phyloP scores from a whole-genome alignment of 2,113 vertebrate genomes.

The Diphyllodes magnificus region DNA sequence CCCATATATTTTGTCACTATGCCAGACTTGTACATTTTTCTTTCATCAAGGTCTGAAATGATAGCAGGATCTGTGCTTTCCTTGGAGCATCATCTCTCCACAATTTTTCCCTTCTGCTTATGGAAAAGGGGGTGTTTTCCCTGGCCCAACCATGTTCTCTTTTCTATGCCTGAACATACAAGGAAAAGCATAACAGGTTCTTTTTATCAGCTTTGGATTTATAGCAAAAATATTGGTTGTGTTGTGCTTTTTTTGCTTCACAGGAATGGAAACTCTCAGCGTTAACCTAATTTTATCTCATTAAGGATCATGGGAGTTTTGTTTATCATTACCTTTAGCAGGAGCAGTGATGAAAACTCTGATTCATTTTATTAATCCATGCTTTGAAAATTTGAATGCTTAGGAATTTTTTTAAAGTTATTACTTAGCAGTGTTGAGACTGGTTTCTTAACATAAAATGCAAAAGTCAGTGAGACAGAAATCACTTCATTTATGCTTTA shows the following conservation, averaged over 20 bases:
- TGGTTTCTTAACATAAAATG: not conserved
- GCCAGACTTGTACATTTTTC: not conserved
- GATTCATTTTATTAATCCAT: not conserved
- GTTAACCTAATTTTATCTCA: not conserved
- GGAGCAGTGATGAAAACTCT: not conserved
- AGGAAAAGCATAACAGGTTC: not conserved
- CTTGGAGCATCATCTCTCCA: not conserved
- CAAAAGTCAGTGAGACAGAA: not conserved
- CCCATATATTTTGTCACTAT: not conserved
- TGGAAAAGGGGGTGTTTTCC: not conserved
- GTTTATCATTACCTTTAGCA: not conserved
- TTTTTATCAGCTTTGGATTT: not conserved
- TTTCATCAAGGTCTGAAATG: not conserved
- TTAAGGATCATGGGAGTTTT: not conserved
- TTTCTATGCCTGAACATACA: not conserved
- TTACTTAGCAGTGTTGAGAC: not conserved
- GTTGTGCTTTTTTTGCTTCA: not conserved
- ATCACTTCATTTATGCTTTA: not conserved
- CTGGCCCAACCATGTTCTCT: not conserved
- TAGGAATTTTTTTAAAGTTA: not conserved
- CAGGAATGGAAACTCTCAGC: not conserved
- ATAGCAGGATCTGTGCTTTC: not conserved
- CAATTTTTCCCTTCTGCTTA: accelerated
- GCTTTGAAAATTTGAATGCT: not conserved
- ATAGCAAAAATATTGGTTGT: not conserved